phyloP scores from a whole-genome alignment of 2,888 invertebrate species.

The Andrena flavipes region DNA sequence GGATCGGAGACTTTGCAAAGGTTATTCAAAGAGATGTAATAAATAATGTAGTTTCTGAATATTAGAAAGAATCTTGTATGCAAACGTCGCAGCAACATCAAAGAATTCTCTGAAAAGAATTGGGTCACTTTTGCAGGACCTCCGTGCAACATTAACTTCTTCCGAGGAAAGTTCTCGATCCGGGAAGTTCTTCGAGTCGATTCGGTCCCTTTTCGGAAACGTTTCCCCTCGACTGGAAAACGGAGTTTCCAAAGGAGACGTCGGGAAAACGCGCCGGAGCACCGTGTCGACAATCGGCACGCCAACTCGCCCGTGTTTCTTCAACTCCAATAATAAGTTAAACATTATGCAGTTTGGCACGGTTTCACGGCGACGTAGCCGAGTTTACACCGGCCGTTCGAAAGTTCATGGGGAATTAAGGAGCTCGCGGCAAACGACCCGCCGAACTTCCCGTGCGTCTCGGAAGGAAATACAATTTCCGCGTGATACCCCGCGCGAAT shows the following conservation, averaged over 20 bases:
- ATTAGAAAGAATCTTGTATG: not conserved
- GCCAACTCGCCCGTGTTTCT: slow-evolving; percentile 20
- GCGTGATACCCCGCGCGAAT: slow-evolving; percentile 27
- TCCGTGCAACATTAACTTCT: not conserved
- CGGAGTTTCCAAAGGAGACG: not conserved
- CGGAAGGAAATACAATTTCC: slow-evolving; percentile 41
- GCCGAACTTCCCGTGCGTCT: slow-evolving; percentile 19
- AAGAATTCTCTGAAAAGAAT: not conserved
- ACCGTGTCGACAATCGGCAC: slow-evolving; percentile 24
- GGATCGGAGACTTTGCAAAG: too few relatives aligned
- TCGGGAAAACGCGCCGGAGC: slow-evolving; percentile 2
- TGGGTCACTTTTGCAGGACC: not conserved
- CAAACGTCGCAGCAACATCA: not conserved
- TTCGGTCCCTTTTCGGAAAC: slow-evolving; percentile 10
- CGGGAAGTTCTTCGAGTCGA: not conserved
- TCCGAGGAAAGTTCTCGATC: slow-evolving; percentile 10
- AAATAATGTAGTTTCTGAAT: not conserved
- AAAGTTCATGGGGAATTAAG: slow-evolving; percentile 53
- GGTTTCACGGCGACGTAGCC: slow-evolving; percentile 14
- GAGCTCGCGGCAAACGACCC: slow-evolving; percentile 14
- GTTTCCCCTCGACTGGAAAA: not conserved
- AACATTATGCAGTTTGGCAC: slow-evolving; percentile 37
- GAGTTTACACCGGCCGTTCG: slow-evolving; percentile 25
- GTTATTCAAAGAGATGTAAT: too few relatives aligned
- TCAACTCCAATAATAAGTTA: slow-evolving; percentile 40